A percentile compares a stretch with the other conserved stretches of the same genome.
Evolutionary conservation across 2,113 vertebrate genomes (phyloP).

Genomic region (Myotis davidii): DNA sequence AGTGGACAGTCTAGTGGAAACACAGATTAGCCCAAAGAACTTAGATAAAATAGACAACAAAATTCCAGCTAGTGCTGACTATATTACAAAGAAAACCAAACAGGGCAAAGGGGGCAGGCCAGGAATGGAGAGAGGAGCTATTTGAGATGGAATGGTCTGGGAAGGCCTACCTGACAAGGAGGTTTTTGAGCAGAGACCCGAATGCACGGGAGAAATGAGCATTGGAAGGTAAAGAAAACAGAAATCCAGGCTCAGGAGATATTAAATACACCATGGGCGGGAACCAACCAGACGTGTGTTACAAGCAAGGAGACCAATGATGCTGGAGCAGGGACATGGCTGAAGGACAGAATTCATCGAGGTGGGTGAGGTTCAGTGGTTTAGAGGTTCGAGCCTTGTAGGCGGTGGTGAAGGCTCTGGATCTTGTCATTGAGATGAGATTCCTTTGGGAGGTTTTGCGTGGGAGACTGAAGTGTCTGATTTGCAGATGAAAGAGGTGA

Average conservation of each 20-base stretch:
- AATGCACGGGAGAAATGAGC: neutral
- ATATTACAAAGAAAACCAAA: neutral
- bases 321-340: neutral
- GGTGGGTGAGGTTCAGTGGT: neutral
- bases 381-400: neutral
- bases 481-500: neutral
- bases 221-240: neutral
- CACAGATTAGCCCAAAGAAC: neutral
- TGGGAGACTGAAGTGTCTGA: neutral
- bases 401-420: neutral
- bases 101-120: neutral
- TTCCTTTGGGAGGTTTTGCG: neutral
- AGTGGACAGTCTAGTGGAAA: neutral
- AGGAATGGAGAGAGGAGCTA: too few species aligned
- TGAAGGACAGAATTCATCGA: neutral
- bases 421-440: neutral
- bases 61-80: neutral
- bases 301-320: neutral
- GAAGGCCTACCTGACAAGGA: neutral
- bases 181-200: neutral
- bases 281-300: neutral
- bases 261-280: neutral
- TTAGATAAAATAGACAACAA: neutral
- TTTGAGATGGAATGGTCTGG: neutral
- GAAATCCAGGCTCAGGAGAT: neutral